Conservation (phyloP, 2,888 invertebrate genomes). For the Chaitophorus viminalis region DNA sequence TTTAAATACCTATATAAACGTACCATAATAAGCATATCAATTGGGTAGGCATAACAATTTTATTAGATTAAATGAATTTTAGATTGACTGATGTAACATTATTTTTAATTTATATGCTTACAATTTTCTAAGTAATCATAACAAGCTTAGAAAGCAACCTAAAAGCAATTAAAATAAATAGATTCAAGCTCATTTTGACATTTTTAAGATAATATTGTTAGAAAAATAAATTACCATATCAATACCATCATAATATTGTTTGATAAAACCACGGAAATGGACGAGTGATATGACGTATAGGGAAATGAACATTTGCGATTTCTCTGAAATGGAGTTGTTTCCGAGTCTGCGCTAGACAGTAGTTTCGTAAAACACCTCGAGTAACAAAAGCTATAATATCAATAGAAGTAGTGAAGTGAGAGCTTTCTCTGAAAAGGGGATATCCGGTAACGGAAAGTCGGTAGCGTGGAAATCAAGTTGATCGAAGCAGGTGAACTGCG, state of each 20-base stretch:
- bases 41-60: background rate
- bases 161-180: background rate
- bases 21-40: too few relatives aligned
- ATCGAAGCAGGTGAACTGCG: conserved; percentile 40
- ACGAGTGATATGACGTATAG: conserved; percentile 9
- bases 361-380: conserved; percentile 7
- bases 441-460: conserved; percentile 40
- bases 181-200: background rate
- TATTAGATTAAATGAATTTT: background rate
- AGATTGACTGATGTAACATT: background rate
- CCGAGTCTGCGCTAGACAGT: conserved; percentile 6
- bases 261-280: background rate
- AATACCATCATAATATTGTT: background rate
- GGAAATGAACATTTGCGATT: conserved; percentile 40
- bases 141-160: too few relatives aligned
- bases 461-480: conserved; percentile 45
- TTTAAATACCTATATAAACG: too few relatives aligned
- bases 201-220: background rate
- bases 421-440: conserved; percentile 34
- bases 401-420: conserved; percentile 3
- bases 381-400: conserved; percentile 26
- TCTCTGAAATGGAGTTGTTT: background rate
- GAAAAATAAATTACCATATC: too few relatives aligned
- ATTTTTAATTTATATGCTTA: background rate
- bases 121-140: background rate